phyloP scores from a whole-genome alignment of 2,888 invertebrate genomes.

The Zeuzera pyrina region DNA sequence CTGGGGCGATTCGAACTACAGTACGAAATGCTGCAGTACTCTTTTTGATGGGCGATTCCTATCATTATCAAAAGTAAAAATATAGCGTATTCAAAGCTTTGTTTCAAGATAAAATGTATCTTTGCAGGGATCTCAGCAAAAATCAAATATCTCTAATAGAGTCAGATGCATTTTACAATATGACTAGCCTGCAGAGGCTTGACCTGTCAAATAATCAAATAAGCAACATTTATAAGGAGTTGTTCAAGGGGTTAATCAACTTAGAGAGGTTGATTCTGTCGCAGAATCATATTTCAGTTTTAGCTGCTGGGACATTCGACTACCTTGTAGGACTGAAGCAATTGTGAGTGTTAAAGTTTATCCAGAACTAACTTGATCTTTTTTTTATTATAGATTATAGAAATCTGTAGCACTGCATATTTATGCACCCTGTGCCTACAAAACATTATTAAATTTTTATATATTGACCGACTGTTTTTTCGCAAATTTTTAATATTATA shows the following conservation, averaged over 20 bases:
- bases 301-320: constrained; percentile 81
- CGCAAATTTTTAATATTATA: too few relatives aligned
- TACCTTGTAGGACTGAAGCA: constrained; percentile 78
- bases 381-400: not conserved
- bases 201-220: constrained; percentile 82
- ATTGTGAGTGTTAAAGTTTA: constrained; percentile 80
- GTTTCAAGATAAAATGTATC: too few relatives aligned
- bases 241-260: constrained; percentile 79
- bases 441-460: too few relatives aligned
- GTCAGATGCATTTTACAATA: constrained; percentile 81
- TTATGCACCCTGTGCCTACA: too few relatives aligned
- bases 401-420: too few relatives aligned
- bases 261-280: constrained; percentile 80
- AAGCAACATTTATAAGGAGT: constrained; percentile 76
- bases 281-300: constrained; percentile 80
- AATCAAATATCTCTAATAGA: constrained; percentile 84
- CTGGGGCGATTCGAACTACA: too few relatives aligned
- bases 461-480: too few relatives aligned
- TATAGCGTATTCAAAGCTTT: too few relatives aligned
- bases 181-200: constrained; percentile 78
- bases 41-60: too few relatives aligned
- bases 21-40: too few relatives aligned
- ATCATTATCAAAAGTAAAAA: too few relatives aligned
- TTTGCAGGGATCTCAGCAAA: constrained; percentile 82
- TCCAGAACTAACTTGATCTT: too few relatives aligned